Evolutionary conservation across 2,888 invertebrate genomes (phyloP), one percentile per base, ranked within the genome.

Genomic region (Mimachlamys varia): DNA sequence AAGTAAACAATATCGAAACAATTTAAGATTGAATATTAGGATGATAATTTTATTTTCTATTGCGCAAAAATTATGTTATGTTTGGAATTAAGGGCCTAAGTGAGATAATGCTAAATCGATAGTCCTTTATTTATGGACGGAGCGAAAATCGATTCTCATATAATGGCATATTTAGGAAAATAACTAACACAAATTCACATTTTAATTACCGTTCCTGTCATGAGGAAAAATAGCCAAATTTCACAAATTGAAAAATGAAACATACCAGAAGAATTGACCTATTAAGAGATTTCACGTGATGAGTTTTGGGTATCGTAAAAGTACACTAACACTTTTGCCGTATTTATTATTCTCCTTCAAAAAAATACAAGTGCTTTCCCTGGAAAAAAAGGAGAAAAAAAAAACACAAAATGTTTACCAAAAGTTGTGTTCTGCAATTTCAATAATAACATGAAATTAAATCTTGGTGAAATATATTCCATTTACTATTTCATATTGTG

Each of bases 221-320:
- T 12, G 76, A 76, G 76, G 76, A 76, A 76, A 76, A 76, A 76
- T 76, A 76, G 76, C 76, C 76, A 76, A 76, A 76, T 76, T 76
- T 76, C 33, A 76, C 76, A 76, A 76, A 76, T 76, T 76, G 76
- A 76, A 33, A 76, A 76, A 76, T 76, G 76, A 76, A 76, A 76
- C 76, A 76, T 33, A 76, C 27, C 76, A 76, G 76, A 76, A 76
- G 27, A 33, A 76, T 33, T 76, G 76, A 76, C 76, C 76, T 27
- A 76, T 76, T 76, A 76, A 76, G 76, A 27, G 17, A 33, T 76
- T 12, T 76, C 76, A 33, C 33, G 27, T 76, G 76, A 76, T 76
- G 76, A 76, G 33, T 27, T 10, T 27, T 1, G 33, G 33, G 76
- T 13, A 15, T 2, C 27, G 76, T 27, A 22, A 27, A 22, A 76